phyloP scores from a whole-genome alignment of 2,797 vertebrate genomes.

The Danio aesculapii region DNA sequence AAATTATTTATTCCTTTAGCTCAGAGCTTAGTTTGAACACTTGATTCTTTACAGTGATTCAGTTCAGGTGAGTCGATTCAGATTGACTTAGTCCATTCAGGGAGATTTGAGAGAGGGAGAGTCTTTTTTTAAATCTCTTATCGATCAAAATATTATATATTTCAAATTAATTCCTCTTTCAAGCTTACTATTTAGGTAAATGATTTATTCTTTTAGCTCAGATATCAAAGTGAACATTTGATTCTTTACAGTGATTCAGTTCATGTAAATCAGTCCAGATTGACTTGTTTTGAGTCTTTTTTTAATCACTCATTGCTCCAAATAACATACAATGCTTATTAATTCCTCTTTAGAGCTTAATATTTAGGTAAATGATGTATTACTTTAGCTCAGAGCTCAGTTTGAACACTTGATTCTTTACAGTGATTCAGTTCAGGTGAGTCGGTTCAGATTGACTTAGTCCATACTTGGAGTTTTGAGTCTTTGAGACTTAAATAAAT shows the following conservation, averaged over 20 bases:
- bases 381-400: not conserved
- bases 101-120: too few relatives aligned
- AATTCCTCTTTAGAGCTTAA: too few relatives aligned
- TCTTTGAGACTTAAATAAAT: too few relatives aligned
- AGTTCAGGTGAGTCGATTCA: not conserved
- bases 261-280: not conserved
- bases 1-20: not conserved
- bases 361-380: not conserved
- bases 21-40: not conserved
- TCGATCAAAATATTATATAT: not conserved
- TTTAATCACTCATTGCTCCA: too few relatives aligned
- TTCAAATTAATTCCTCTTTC: too few relatives aligned
- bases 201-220: too few relatives aligned
- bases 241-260: not conserved
- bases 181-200: too few relatives aligned
- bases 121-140: not conserved
- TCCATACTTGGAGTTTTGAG: not conserved
- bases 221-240: too few relatives aligned
- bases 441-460: not conserved
- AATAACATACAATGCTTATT: too few relatives aligned
- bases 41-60: not conserved
- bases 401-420: not conserved
- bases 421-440: not conserved
- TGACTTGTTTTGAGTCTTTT: too few relatives aligned
- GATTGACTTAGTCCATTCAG: not conserved